Evolutionary conservation across 2,888 invertebrate species (phyloP).

Genomic region (Pterostichus madidus): DNA sequence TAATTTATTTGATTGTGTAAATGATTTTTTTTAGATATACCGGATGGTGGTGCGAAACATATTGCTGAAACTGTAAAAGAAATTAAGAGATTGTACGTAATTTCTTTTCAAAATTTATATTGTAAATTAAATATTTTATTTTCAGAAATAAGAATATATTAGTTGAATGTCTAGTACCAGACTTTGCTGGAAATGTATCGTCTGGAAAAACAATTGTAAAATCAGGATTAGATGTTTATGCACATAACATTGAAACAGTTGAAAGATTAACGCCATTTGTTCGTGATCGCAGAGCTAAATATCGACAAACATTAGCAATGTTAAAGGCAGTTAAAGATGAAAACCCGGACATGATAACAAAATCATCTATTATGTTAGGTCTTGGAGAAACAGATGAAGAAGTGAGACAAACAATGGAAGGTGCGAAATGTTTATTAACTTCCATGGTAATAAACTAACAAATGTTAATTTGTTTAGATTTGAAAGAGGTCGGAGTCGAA

Average conservation of each 20-base stretch:
- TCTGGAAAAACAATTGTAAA: conserved; percentile 87
- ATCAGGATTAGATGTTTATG: conserved; percentile 94
- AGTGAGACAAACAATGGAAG: conserved; percentile 90
- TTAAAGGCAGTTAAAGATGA: conserved; percentile 89
- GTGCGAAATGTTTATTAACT: conserved; percentile 74
- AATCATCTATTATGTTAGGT: conserved; percentile 99
- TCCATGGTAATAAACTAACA: background rate
- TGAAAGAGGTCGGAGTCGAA: conserved; percentile 91
- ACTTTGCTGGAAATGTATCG: conserved; percentile 91
- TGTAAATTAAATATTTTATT: conserved; percentile 67
- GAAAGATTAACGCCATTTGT: conserved; percentile 94
- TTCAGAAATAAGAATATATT: conserved; percentile 88
- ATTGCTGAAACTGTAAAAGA: conserved; percentile 94
- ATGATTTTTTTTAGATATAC: conserved; percentile 83
- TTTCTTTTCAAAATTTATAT: conserved; percentile 40
- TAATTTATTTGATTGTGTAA: conserved; percentile 29
- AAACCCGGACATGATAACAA: conserved; percentile 92
- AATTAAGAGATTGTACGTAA: conserved; percentile 87
- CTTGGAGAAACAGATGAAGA: conserved; percentile 94
- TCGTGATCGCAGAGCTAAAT: conserved; percentile 95
- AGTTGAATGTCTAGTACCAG: conserved; percentile 98
- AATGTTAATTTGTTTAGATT: conserved; percentile 80
- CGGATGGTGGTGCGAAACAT: conserved; percentile 96
- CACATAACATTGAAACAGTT: conserved; percentile 95
- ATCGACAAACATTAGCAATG: conserved; percentile 92